Percentiles rank a stretch among this genome's conserved stretches.
phyloP scores from a whole-genome alignment of 1,140 invertebrate genomes.

The Cardiocondyla obscurior region DNA sequence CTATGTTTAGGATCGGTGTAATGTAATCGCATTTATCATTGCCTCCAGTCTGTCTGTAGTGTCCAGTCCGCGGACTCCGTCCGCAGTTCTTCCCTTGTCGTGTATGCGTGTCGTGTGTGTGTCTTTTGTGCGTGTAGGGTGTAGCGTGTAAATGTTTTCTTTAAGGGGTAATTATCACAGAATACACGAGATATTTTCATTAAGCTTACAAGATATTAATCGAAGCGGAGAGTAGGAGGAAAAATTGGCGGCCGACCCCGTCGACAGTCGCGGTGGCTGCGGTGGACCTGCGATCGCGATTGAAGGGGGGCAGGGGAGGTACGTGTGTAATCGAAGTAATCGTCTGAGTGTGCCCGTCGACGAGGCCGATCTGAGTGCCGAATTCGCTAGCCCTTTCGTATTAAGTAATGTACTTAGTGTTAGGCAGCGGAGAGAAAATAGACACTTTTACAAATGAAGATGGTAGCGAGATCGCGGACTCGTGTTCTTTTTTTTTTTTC shows the following conservation, averaged over 20 bases:
- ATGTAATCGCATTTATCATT: conserved; percentile 49
- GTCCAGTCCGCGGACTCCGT: neutral
- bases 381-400: conserved; percentile 62
- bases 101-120: neutral
- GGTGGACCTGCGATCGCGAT: neutral
- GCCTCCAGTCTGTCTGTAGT: neutral
- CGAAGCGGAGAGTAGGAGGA: conserved; percentile 80
- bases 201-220: conserved; percentile 82
- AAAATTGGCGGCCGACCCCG: conserved; percentile 72
- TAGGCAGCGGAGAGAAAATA: conserved; percentile 78
- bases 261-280: conserved; percentile 38
- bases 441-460: conserved; percentile 75
- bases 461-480: conserved; percentile 71
- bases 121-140: conserved; percentile 42
- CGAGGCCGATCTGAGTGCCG: conserved; percentile 56
- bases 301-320: too few relatives aligned
- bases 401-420: conserved; percentile 67
- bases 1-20: conserved; percentile 65
- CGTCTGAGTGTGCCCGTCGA: conserved; percentile 48
- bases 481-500: conserved; percentile 59
- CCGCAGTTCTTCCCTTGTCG: neutral
- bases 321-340: neutral
- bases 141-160: conserved; percentile 61
- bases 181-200: conserved; percentile 82
- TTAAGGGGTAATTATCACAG: conserved; percentile 83